Percentiles rank a stretch among this genome's conserved stretches.
Conservation (phyloP, 2,888 invertebrate species). For the Drosophila conformis region DNA sequence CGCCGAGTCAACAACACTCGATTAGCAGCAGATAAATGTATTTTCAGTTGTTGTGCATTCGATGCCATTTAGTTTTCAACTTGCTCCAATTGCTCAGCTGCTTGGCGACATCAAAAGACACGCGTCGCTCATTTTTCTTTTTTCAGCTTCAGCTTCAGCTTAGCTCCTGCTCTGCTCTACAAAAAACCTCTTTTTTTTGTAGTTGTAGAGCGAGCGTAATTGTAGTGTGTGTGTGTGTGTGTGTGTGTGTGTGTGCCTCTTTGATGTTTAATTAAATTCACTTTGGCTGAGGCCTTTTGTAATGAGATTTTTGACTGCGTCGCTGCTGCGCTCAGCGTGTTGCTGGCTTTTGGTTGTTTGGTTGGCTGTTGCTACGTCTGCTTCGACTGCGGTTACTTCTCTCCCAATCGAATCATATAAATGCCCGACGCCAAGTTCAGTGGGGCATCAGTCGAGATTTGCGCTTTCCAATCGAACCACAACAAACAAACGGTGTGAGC, state of each 20-base stretch:
- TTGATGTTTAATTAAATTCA: constrained; percentile 81
- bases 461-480: constrained; percentile 64
- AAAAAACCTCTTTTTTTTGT: constrained; percentile 30
- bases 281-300: constrained; percentile 76
- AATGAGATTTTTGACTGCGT: constrained; percentile 72
- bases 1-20: constrained; percentile 23
- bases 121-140: constrained; percentile 13
- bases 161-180: constrained; percentile 32
- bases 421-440: constrained; percentile 57
- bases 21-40: constrained; percentile 55
- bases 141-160: background rate
- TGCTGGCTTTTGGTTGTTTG: constrained; percentile 32
- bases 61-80: constrained; percentile 23
- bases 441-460: constrained; percentile 74
- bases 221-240: background rate
- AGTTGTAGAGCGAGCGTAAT: background rate
- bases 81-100: constrained; percentile 59
- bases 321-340: constrained; percentile 50
- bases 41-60: constrained; percentile 37
- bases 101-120: constrained; percentile 61
- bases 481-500: constrained; percentile 11
- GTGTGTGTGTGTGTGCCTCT: constrained; percentile 47
- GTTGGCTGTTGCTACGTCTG: constrained; percentile 40
- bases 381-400: constrained; percentile 13
- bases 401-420: constrained; percentile 74